Evolutionary conservation across 2,113 vertebrate species (phyloP).

Genomic region (Philantomba maxwellii): DNA sequence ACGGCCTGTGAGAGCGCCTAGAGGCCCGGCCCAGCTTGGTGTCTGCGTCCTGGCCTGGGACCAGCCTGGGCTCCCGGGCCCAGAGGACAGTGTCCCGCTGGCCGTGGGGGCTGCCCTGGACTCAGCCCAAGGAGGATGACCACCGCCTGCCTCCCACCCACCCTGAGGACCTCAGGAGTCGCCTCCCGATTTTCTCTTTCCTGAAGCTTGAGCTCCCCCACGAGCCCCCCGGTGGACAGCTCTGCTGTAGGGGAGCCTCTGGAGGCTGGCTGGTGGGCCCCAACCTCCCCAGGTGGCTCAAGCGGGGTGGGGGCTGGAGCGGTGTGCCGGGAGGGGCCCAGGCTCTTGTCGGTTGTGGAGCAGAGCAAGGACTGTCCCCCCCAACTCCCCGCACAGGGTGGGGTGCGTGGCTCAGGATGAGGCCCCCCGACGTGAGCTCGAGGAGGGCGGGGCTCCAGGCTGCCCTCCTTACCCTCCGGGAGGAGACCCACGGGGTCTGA

Average conservation of each 20-base stretch:
- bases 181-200: background rate
- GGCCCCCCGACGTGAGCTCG: too few relatives aligned
- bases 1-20: accelerated
- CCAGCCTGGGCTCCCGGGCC: accelerated
- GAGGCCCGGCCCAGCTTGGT: background rate
- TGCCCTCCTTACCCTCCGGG: accelerated
- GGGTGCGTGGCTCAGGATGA: too few relatives aligned
- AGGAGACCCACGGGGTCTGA: background rate
- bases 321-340: too few relatives aligned
- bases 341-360: too few relatives aligned
- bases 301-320: too few relatives aligned
- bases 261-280: background rate
- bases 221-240: accelerated
- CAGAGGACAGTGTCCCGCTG: background rate
- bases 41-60: background rate
- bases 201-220: background rate
- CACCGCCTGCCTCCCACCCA: background rate
- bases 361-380: too few relatives aligned
- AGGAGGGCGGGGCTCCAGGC: too few relatives aligned
- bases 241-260: background rate
- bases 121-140: background rate
- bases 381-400: too few relatives aligned
- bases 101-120: accelerated
- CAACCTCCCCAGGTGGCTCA: background rate
- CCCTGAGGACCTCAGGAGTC: background rate